Evolutionary conservation across 2,888 invertebrate species (phyloP).

Genomic region (Ischnura elegans): DNA sequence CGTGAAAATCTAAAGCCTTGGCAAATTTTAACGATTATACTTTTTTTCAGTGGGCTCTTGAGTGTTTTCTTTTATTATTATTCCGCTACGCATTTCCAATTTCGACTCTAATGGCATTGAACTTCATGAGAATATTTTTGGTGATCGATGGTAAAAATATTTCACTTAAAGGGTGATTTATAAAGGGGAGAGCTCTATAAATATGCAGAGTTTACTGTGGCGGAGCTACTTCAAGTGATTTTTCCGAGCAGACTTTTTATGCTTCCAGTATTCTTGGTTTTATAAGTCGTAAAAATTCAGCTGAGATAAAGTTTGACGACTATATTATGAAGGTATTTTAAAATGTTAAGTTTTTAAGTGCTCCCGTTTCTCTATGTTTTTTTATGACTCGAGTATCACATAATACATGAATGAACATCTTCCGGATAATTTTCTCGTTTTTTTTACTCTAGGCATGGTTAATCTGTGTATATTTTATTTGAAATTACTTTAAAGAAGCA

Average conservation of each 20-base stretch:
- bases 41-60: neutral
- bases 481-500: too few relatives aligned
- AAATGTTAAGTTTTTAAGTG: neutral
- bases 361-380: neutral
- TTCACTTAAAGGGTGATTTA: neutral
- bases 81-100: neutral
- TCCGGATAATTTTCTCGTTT: neutral
- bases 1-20: neutral
- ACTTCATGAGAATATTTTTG: neutral
- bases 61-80: neutral
- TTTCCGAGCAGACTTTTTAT: neutral
- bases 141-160: neutral
- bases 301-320: neutral
- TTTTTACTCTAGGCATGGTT: too few relatives aligned
- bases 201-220: conserved; percentile 2
- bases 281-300: neutral
- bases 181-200: neutral
- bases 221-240: neutral
- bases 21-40: neutral
- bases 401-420: neutral
- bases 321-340: neutral
- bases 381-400: neutral
- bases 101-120: neutral
- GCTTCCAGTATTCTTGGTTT: neutral
- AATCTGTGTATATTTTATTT: too few relatives aligned